Evolutionary conservation across 2,888 invertebrate species (phyloP).

Genomic region (Autographa gamma): DNA sequence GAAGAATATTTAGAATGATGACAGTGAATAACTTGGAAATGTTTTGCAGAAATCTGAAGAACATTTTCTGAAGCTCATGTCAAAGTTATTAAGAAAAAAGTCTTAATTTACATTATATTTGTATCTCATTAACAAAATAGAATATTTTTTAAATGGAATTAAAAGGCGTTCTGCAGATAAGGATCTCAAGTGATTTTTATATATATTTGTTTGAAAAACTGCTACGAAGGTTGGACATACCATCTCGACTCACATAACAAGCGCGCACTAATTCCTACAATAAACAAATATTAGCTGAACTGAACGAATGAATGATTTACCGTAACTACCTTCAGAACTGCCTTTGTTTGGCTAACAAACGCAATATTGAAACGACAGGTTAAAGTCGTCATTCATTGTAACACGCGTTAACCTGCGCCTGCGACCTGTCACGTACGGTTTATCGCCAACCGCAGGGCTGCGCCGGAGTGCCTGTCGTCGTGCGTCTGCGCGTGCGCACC

Average conservation of each 20-base stretch:
- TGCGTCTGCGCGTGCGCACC: conserved; percentile 68
- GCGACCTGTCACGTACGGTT: conserved; percentile 66
- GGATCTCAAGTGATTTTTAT: no score
- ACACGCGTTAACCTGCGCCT: conserved; percentile 52
- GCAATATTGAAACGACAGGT: conserved; percentile 48
- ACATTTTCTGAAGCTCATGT: no score
- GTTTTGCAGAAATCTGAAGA: no score
- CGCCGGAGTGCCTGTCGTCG: conserved; percentile 47
- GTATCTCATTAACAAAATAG: no score
- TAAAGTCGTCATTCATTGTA: conserved; percentile 50
- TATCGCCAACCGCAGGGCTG: conserved; percentile 63
- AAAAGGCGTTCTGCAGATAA: no score
- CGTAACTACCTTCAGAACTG: conserved; percentile 21
- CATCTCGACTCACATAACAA: not conserved
- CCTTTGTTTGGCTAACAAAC: conserved; percentile 41
- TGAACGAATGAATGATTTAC: conserved; percentile 38
- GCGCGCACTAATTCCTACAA: conserved; percentile 41
- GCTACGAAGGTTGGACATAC: not conserved
- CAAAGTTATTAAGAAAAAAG: no score
- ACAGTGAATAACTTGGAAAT: no score
- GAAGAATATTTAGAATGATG: no score
- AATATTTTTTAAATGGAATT: no score
- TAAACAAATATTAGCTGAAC: conserved; percentile 49
- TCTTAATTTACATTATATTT: no score
- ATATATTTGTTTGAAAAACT: no score